Evolutionary conservation across 1,140 invertebrate species (phyloP), one percentile per base, ranked within the genome.

Genomic region (Drosophila willistoni): DNA sequence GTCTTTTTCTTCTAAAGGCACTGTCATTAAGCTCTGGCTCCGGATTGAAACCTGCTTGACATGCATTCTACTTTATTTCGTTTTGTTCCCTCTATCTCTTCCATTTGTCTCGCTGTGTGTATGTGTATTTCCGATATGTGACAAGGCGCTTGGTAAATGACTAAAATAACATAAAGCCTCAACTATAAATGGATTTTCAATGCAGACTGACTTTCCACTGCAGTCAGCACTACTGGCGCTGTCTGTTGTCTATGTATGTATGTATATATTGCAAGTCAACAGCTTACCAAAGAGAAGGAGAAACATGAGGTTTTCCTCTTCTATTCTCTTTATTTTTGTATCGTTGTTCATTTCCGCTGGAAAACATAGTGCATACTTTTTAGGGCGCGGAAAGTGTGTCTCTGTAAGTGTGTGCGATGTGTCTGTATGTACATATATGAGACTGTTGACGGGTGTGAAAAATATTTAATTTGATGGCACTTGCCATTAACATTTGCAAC

Each of bases 381-480:
- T 41, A 56, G 75, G 64, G 66, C 55, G 39, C 14, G 10, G 19
- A 14, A 33, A 33, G 36, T 41, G 59, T 25, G 47, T 41, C 59
- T 10, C 2, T 7, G 5, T 19, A 25, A 39, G 25, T 57, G 33
- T 71, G 39, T 42, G 29, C 12, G 19, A 3, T 29, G 1, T 41
- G 44, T 64, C 44, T 65, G 36, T 29, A 7, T 44, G 19, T 73
- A 13, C 29, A 29, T 6, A 29, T 7, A 29, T 7, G 29, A 29
- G 6, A 29, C 29, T 71, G 14, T 61, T n/a, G 44, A 34, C 41
- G 68, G 33, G 56, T 7, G 66, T 17, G 33, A 61, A 82, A 7
- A 87, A 71, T 79, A 64, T 79, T 83, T 77, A 77, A 79, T 74
- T 79, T 82, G 64, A 86, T 85, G 70, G 57, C 77, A 69, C 59